Conservation (phyloP, 2,797 vertebrate genomes). For the Botia kubotai region DNA sequence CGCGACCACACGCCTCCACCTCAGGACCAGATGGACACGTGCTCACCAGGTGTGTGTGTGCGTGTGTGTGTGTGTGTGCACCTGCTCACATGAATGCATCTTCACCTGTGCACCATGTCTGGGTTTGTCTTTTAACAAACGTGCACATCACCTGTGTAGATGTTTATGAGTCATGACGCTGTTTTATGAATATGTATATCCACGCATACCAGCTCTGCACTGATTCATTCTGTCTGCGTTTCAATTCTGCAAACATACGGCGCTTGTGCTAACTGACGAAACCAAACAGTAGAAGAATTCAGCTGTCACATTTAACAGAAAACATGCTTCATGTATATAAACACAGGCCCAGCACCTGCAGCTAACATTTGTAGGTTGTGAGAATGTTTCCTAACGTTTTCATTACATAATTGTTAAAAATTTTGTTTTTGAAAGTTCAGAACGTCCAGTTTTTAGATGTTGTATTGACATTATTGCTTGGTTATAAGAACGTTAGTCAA, state of each 20-base stretch:
- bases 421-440: too few species aligned
- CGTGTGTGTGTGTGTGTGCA: constrained; percentile 10
- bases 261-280: not conserved
- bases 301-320: not conserved
- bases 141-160: constrained; percentile 31
- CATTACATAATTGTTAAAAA: too few species aligned
- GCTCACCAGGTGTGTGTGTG: constrained; percentile 42
- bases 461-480: too few species aligned
- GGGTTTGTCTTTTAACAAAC: constrained; percentile 11
- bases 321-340: not conserved
- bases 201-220: constrained; percentile 33
- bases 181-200: constrained; percentile 16
- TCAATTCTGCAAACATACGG: constrained; percentile 30
- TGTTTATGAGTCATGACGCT: constrained; percentile 6
- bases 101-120: constrained; percentile 38
- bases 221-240: constrained; percentile 54
- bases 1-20: constrained; percentile 31
- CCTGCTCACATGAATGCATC: constrained; percentile 30
- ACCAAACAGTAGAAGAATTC: too few species aligned
- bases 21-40: constrained; percentile 46
- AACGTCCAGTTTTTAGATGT: too few species aligned
- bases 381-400: too few species aligned
- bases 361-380: too few species aligned
- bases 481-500: too few species aligned
- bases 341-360: not conserved